Percentiles rank a stretch among this genome's conserved stretches.
Conservation (phyloP, 1,140 invertebrate species). For the Bombyx mandarina region DNA sequence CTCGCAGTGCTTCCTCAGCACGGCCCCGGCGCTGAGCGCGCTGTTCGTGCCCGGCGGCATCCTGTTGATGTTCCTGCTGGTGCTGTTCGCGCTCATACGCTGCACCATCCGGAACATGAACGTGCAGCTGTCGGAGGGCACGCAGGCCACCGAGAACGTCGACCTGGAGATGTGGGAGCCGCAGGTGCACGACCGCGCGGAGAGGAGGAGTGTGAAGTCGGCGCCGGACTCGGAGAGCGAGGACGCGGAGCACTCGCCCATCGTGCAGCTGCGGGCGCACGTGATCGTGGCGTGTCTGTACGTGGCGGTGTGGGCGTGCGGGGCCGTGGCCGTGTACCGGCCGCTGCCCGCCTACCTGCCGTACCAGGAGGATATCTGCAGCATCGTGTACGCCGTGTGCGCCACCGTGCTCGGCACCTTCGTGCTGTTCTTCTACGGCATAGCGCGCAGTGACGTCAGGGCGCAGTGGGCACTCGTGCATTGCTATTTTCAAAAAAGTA, state of each 20-base stretch:
- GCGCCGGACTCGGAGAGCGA: slow-evolving; percentile 82
- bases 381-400: slow-evolving; percentile 81
- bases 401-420: slow-evolving; percentile 84
- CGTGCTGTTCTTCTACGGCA: slow-evolving; percentile 87
- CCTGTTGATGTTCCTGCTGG: slow-evolving; percentile 79
- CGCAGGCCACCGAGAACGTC: slow-evolving; percentile 85
- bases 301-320: slow-evolving; percentile 81
- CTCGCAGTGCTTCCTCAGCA: slow-evolving; percentile 86
- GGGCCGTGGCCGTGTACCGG: slow-evolving; percentile 77
- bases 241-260: slow-evolving; percentile 85
- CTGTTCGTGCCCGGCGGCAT: slow-evolving; percentile 84
- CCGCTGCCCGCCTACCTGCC: slow-evolving; percentile 74
- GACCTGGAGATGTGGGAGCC: slow-evolving; percentile 84
- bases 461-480: slow-evolving; percentile 79
- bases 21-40: slow-evolving; percentile 83
- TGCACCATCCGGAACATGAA: slow-evolving; percentile 81
- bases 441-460: slow-evolving; percentile 86
- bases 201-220: slow-evolving; percentile 75
- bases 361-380: slow-evolving; percentile 84
- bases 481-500: slow-evolving; percentile 73
- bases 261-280: slow-evolving; percentile 85
- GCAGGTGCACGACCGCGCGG: slow-evolving; percentile 61
- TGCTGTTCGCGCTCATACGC: slow-evolving; percentile 83
- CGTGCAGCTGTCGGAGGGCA: slow-evolving; percentile 83
- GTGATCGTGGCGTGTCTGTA: slow-evolving; percentile 84